phyloP scores from a whole-genome alignment of 2,888 invertebrate species.

The Graphium colonna region DNA sequence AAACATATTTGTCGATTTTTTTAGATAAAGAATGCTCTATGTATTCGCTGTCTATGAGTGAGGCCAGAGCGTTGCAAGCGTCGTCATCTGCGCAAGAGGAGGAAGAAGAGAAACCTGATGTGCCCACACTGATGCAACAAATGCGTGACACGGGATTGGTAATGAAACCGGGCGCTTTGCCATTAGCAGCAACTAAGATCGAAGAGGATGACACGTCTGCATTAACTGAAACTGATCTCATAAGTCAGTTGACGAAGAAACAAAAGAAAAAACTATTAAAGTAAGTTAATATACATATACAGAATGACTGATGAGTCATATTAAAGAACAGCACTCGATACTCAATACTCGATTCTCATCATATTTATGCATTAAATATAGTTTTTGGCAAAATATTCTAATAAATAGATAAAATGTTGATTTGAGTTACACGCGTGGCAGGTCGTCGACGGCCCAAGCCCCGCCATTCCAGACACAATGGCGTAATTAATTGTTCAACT shows the following conservation, averaged over 20 bases:
- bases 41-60: constrained; percentile 91
- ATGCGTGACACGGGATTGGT: constrained; percentile 96
- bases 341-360: too few species aligned
- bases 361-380: too few species aligned
- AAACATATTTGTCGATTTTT: constrained; percentile 28
- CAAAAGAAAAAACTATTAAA: constrained; percentile 95
- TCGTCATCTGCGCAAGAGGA: constrained; percentile 85
- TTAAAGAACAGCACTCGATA: too few species aligned
- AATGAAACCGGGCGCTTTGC: constrained; percentile 88
- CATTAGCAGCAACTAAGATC: constrained; percentile 76
- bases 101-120: constrained; percentile 77
- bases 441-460: too few species aligned
- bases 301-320: too few species aligned
- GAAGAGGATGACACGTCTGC: constrained; percentile 80
- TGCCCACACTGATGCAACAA: constrained; percentile 88
- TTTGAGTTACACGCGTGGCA: too few species aligned
- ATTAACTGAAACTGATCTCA: constrained; percentile 86
- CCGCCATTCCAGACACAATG: too few species aligned
- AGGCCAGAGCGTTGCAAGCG: constrained; percentile 86
- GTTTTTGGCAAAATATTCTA: too few species aligned
- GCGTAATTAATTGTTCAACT: too few species aligned
- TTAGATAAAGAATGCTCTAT: constrained; percentile 97
- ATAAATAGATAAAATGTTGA: too few species aligned
- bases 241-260: constrained; percentile 91
- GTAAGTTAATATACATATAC: too few species aligned